Conservation (phyloP, 2,113 vertebrate species). For the Myotis lucifugus region DNA sequence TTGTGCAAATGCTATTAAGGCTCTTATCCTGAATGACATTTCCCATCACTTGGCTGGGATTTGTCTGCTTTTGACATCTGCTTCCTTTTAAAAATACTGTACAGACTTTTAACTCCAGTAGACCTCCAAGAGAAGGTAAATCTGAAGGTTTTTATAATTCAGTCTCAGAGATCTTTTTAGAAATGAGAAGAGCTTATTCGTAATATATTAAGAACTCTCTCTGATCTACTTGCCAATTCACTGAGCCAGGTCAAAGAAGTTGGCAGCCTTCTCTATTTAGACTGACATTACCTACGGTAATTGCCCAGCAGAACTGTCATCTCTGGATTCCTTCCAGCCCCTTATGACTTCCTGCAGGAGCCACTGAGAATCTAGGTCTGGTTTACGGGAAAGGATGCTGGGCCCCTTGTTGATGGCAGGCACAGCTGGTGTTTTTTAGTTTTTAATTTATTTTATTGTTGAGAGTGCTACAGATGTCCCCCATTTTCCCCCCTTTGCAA, state of each 20-base stretch:
- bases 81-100: conserved; percentile 25
- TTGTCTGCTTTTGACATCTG: conserved; percentile 45
- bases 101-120: conserved; percentile 14
- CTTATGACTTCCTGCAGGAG: conserved; percentile 22
- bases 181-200: conserved; percentile 39
- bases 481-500: too few relatives aligned
- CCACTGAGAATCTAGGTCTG: background rate
- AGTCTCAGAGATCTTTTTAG: conserved; percentile 3
- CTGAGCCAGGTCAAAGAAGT: conserved; percentile 10
- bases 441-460: too few relatives aligned
- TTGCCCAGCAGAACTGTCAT: background rate
- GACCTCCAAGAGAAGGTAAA: conserved; percentile 36
- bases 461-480: too few relatives aligned
- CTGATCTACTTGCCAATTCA: conserved; percentile 30
- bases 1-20: conserved; percentile 42
- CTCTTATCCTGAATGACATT: conserved; percentile 57
- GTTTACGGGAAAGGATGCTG: background rate
- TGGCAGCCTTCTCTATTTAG: background rate
- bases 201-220: background rate
- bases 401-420: background rate
- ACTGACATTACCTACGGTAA: background rate
- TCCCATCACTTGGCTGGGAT: conserved; percentile 52
- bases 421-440: background rate
- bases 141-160: conserved; percentile 33
- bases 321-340: background rate